Conservation (phyloP, 2,797 vertebrate species). For the Coranthus polyacanthus region DNA sequence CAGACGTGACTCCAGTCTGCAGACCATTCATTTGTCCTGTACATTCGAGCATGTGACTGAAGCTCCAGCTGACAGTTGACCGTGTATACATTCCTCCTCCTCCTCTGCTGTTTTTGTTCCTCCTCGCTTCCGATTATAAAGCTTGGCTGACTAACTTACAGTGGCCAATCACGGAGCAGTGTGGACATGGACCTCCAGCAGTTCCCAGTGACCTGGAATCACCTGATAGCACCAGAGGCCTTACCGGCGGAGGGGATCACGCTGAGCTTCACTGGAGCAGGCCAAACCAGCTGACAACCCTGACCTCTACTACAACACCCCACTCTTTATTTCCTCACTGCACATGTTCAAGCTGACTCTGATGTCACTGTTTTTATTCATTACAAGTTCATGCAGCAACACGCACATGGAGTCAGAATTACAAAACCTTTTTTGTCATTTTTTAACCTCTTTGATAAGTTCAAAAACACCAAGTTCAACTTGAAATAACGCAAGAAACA, state of each 20-base stretch:
- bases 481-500: no score
- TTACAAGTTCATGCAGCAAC: background rate
- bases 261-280: slow-evolving; percentile 18
- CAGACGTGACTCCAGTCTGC: slow-evolving; percentile 32
- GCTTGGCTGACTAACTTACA: slow-evolving; percentile 30
- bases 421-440: no score
- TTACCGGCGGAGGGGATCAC: slow-evolving; percentile 12
- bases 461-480: no score
- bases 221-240: slow-evolving; percentile 47
- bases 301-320: background rate
- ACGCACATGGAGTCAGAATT: background rate
- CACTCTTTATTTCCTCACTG: background rate
- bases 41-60: slow-evolving; percentile 50
- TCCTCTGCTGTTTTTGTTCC: slow-evolving; percentile 35
- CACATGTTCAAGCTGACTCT: background rate
- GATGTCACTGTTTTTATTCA: background rate
- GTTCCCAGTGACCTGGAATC: slow-evolving; percentile 66
- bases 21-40: slow-evolving; percentile 10
- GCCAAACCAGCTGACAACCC: slow-evolving; percentile 25
- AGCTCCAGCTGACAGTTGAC: slow-evolving; percentile 49
- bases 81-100: slow-evolving; percentile 34
- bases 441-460: no score
- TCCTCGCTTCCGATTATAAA: slow-evolving; percentile 18
- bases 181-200: slow-evolving; percentile 40
- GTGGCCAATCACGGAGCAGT: slow-evolving; percentile 19